phyloP scores from a whole-genome alignment of 2,113 vertebrate species.

The Dicerorhinus sumatrensis region DNA sequence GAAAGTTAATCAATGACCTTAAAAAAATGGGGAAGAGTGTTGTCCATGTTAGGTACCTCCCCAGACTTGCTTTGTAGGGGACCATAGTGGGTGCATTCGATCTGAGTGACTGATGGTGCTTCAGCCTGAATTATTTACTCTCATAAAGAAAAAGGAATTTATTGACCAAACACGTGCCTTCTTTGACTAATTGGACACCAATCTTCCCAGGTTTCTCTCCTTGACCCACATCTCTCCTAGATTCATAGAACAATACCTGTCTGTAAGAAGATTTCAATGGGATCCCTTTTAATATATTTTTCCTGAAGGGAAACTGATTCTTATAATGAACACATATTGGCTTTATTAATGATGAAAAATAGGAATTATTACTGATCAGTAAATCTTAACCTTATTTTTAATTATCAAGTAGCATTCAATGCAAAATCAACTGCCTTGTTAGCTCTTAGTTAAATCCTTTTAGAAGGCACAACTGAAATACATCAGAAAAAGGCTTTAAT shows the following conservation, averaged over 20 bases:
- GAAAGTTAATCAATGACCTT: background rate
- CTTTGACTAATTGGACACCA: background rate
- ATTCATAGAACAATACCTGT: background rate
- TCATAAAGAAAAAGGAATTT: background rate
- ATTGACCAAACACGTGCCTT: background rate
- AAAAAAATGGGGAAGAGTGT: background rate
- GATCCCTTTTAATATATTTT: background rate
- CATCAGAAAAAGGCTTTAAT: slow-evolving; percentile 63
- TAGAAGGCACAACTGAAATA: slow-evolving; percentile 61
- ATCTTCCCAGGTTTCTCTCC: background rate
- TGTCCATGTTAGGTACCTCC: background rate
- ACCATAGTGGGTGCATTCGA: background rate
- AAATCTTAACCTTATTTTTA: slow-evolving; percentile 64
- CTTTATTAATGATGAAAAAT: slow-evolving; percentile 34
- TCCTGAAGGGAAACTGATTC: background rate
- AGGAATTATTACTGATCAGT: slow-evolving; percentile 30
- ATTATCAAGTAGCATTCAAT: slow-evolving; percentile 41
- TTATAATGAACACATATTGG: slow-evolving; percentile 16
- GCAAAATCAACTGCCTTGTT: slow-evolving; percentile 66
- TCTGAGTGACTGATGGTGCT: background rate
- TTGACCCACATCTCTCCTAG: background rate
- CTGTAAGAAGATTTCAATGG: background rate
- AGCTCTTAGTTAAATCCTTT: slow-evolving; percentile 64
- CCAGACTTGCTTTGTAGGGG: background rate
- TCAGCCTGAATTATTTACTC: background rate